These are phyloP conservation scores for Tryphoninae sp. DNA, from an alignment of 2,888 invertebrate genomes.

Conservation along the genomic window DNA sequence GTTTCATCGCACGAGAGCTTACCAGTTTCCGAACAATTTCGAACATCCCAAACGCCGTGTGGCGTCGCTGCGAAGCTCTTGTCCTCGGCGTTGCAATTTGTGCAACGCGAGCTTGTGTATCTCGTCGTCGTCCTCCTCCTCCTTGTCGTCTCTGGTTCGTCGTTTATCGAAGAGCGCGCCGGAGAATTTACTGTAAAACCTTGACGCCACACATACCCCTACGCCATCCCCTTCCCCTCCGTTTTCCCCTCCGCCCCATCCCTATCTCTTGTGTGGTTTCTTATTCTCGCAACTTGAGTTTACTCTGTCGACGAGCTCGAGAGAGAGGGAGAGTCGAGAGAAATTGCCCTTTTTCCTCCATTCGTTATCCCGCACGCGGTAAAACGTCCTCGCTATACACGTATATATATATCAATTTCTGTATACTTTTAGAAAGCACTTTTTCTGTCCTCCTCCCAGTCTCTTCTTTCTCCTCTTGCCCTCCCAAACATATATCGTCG, in stretches of 20 bases:
- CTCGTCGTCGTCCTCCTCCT: conserved; percentile 31
- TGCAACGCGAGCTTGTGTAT: conserved; percentile 38
- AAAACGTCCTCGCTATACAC: conserved; percentile 18
- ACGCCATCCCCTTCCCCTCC: background rate
- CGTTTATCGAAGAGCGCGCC: conserved; percentile 23
- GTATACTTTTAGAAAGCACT: conserved; percentile 36
- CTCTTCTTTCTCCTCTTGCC: too few relatives aligned
- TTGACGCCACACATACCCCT: background rate
- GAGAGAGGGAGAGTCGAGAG: background rate
- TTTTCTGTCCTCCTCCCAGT: conserved; percentile 20
- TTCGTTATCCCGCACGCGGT: conserved; percentile 38
- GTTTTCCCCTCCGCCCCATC: background rate
- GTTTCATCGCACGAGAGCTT: conserved; percentile 30
- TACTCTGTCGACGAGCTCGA: conserved; percentile 21
- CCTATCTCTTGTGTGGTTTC: background rate
- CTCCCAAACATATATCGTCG: conserved; percentile 47
- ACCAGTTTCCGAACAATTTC: conserved; percentile 61
- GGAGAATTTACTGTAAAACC: conserved; percentile 38
- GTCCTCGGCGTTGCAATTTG: conserved; percentile 54
- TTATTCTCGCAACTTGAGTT: conserved; percentile 12
- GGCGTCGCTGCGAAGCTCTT: conserved; percentile 19
- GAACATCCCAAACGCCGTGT: conserved; percentile 45
- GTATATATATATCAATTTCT: conserved; percentile 6
- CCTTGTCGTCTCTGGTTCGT: conserved; percentile 32
- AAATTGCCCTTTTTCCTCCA: conserved; percentile 35